Evolutionary conservation across 2,113 vertebrate genomes (phyloP).

Genomic region (Xenopus laevis): DNA sequence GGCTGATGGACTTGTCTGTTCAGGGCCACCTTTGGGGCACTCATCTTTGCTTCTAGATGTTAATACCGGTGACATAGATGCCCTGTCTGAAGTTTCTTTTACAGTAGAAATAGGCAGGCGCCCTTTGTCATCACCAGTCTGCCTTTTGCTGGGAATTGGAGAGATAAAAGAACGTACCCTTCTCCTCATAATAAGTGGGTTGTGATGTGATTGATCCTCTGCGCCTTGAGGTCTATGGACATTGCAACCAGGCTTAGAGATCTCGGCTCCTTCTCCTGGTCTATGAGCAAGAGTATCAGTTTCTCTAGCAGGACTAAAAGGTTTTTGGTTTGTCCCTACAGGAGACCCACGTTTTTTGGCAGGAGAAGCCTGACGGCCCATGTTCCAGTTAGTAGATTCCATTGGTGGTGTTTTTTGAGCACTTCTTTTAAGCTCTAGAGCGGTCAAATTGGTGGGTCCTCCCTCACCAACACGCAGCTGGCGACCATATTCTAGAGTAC

Average conservation of each 20-base stretch:
- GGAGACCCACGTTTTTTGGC: constrained; percentile 64
- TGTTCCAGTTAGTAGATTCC: constrained; percentile 67
- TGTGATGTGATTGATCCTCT: constrained; percentile 77
- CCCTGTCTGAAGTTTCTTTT: constrained; percentile 64
- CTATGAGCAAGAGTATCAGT: constrained; percentile 60
- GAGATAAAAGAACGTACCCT: constrained; percentile 97
- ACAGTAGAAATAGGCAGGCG: constrained; percentile 52
- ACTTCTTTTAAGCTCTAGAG: constrained; percentile 59
- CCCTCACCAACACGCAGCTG: constrained; percentile 61
- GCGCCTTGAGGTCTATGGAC: constrained; percentile 67
- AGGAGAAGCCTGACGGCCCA: constrained; percentile 66
- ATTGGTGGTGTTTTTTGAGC: constrained; percentile 67
- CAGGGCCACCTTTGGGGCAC: constrained; percentile 61
- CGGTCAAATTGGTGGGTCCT: constrained; percentile 57
- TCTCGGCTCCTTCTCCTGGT: constrained; percentile 58
- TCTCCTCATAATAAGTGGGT: constrained; percentile 89
- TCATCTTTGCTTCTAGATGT: constrained; percentile 71
- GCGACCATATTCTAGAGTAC: constrained; percentile 60
- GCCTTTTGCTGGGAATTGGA: constrained; percentile 93
- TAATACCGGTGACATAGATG: constrained; percentile 62
- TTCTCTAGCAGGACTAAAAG: constrained; percentile 63
- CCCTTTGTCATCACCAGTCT: constrained; percentile 73
- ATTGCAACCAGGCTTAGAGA: constrained; percentile 62
- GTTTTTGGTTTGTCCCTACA: constrained; percentile 63
- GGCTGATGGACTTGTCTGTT: constrained; percentile 64